phyloP scores from a whole-genome alignment of 2,113 vertebrate genomes.

The Protomyctophum bolini region DNA sequence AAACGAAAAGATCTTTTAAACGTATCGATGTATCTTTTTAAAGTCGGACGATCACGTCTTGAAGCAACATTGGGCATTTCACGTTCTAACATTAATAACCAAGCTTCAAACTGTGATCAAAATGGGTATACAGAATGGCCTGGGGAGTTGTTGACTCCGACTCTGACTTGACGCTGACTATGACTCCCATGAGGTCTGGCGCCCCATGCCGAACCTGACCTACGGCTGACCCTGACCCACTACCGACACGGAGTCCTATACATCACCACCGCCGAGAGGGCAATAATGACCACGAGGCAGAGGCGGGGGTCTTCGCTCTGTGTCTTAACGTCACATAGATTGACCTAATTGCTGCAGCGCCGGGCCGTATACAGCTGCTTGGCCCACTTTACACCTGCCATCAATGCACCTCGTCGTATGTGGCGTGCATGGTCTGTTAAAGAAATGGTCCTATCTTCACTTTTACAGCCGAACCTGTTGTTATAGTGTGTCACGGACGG shows the following conservation, averaged over 20 bases:
- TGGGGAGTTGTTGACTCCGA: conserved; percentile 3
- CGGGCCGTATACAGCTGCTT: background rate
- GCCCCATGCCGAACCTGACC: conserved; percentile 60
- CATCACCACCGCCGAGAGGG: conserved; percentile 33
- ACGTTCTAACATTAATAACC: conserved; percentile 6
- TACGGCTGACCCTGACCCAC: conserved; percentile 45
- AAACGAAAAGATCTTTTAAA: too few relatives aligned
- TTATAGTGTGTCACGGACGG: too few relatives aligned
- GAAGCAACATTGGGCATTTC: background rate
- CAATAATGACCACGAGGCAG: conserved; percentile 44
- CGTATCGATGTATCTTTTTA: background rate
- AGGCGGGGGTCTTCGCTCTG: conserved; percentile 23
- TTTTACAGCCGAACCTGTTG: too few relatives aligned
- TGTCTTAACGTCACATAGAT: conserved; percentile 40
- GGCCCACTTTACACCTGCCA: background rate
- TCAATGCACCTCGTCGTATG: too few relatives aligned
- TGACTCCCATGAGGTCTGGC: conserved; percentile 31
- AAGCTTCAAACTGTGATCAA: background rate
- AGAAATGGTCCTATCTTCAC: too few relatives aligned
- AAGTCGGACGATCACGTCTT: background rate
- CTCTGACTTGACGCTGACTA: conserved; percentile 11
- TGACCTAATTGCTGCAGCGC: conserved; percentile 44
- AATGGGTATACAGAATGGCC: conserved; percentile 23
- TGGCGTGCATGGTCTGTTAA: too few relatives aligned
- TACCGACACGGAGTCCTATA: conserved; percentile 44